Evolutionary conservation across 2,888 invertebrate genomes (phyloP), one percentile per base, ranked within the genome.

Genomic region (Sarcophaga variegata): DNA sequence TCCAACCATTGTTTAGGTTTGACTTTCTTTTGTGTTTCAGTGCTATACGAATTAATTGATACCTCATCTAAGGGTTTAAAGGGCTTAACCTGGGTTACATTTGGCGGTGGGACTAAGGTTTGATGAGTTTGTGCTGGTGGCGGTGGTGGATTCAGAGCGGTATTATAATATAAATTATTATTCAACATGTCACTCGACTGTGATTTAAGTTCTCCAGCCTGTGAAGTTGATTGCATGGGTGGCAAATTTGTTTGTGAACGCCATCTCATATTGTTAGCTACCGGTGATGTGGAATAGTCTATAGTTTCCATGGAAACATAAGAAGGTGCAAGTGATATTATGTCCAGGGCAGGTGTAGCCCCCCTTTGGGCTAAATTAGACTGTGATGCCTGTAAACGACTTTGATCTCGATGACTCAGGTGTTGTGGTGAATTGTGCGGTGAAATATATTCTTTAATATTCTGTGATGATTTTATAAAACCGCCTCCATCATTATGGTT

Each of bases 1-100:
- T 94, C 94, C 78, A 93, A 84, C 94, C 94, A 94, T 83, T 93
- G 93, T 86, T 94, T 94, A 12, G 93, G 90, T 88, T 93, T 93
- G 17, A 89, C 89, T 80, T 91, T 91, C 88, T 93, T 93, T 76
- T 92, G 93, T 0, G 91, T 90, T 67, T 92, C 92, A 49, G 90
- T 91, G 70, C 90, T 91, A 14, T 90, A 89, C 2, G 93, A 93
- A 11, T 92, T 91, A 45, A 93, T 88, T 1, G 93, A 93, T n/a
- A 93, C 90, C 83, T 93, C 91, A 82, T 94, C 94, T 37, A 90
- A 88, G 1, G 90, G 90, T 59, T 91, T 91, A 27, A 90, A 85
- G 6, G 90, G 89, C 81, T 81, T 88, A 62, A 86, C 83, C 67
- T 87, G 88, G 8, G 88, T 87, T 81, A 89, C 90, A n/a, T 89